Evolutionary conservation across 2,113 vertebrate species (phyloP), one percentile per base, ranked within the genome.

Genomic region (Nannobrachium achirus): DNA sequence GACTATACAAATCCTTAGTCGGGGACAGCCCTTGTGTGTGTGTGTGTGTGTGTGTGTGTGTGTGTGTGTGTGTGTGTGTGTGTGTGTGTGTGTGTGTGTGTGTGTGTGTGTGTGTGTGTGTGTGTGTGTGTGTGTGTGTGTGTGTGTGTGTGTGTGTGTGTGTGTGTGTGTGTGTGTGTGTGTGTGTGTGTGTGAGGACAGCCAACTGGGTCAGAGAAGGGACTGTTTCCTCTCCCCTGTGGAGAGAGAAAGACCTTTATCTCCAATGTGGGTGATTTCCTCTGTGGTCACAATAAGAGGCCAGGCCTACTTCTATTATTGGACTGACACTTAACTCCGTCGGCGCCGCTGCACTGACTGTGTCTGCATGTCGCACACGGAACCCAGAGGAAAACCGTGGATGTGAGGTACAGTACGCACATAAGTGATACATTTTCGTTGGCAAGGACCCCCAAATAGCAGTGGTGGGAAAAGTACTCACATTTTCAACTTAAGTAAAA

Each of bases 151-250:
- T 58, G 56, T 19, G 39, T 15, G 38, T 8, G 14, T 53, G 48
- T 20, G 53, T 52, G 55, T 58, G 2, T 44, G 48, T 33, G 57
- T 44, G 16, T 61, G 69, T 25, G 38, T n/a, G 9, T 44, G 55
- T 46, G 39, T 45, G 55, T 33, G 50, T 8, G 19, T 19, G 48
- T 6, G 53, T 13, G 18, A 63, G 74, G 64, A 56, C 70, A 81
- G 76, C 71, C 83, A 90, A 89, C 73, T 89, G 83, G 88, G 86
- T 90, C 84, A 89, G 73, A 81, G 75, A 84, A n/a, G 25, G 25
- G 25, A 73, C 78, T 40, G 69, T 84, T 79, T 87, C 66, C 60
- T 69, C 72, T 72, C 89, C 83, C 78, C 71, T 50, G 38, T 70
- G 69, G 80, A 81, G 61, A 75, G 50, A 80, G 71, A 70, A 71